These are phyloP conservation scores for Edolisoma coerulescens DNA, from an alignment of 2,113 vertebrate species.

Conservation along the genomic window DNA sequence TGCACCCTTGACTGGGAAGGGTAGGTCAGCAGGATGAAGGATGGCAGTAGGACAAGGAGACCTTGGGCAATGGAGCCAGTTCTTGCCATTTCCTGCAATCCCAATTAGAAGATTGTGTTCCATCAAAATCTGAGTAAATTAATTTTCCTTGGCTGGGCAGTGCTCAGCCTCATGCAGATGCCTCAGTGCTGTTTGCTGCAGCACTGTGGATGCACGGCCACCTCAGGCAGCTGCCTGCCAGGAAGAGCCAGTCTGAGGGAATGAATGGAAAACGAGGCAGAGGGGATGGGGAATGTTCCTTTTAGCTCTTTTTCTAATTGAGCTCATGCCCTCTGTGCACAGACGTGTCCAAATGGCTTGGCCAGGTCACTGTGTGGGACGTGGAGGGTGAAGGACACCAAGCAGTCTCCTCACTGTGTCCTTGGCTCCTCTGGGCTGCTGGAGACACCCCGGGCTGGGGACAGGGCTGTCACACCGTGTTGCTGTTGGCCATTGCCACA, in stretches of 20 bases:
- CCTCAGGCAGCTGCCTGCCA: not conserved
- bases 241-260: not conserved
- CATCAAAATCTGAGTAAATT: not conserved
- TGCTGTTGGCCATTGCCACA: not conserved
- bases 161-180: not conserved
- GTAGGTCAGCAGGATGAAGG: not conserved
- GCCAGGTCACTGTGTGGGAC: not conserved
- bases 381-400: not conserved
- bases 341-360: not conserved
- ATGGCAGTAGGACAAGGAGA: not conserved
- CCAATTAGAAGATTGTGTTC: not conserved
- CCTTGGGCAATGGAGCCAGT: not conserved
- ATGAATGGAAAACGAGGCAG: not conserved
- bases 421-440: not conserved
- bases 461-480: not conserved
- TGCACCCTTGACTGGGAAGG: not conserved
- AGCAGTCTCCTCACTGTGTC: not conserved
- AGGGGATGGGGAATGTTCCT: not conserved
- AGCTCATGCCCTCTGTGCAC: not conserved
- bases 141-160: not conserved
- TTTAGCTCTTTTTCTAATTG: not conserved
- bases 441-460: not conserved
- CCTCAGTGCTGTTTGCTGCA: not conserved
- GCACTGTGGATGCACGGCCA: not conserved
- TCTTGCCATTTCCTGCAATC: not conserved